phyloP scores from a whole-genome alignment of 2,797 vertebrate genomes.

The Rhynchonycteris naso region DNA sequence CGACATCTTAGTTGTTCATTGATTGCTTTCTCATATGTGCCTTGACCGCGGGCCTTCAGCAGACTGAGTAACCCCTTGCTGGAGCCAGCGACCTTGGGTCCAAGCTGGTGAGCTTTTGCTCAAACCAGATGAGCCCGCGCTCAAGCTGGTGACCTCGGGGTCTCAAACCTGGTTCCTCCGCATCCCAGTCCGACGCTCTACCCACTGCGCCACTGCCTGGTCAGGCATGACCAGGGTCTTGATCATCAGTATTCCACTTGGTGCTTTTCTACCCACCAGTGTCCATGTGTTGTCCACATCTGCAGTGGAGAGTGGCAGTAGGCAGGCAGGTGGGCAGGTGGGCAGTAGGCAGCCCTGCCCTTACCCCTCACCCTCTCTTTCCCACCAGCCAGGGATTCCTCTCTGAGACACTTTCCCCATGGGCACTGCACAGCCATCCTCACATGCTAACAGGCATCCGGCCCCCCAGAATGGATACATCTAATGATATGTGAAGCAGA shows the following conservation, averaged over 20 bases:
- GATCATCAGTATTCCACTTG: neutral
- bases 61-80: too few relatives aligned
- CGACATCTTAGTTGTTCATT: too few relatives aligned
- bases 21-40: too few relatives aligned
- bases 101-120: too few relatives aligned
- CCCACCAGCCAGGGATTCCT: neutral
- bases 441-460: neutral
- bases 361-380: neutral
- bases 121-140: too few relatives aligned
- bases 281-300: accelerated
- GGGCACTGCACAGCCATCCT: neutral
- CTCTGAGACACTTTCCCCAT: accelerated
- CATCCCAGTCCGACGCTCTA: too few relatives aligned
- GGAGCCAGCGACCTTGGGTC: too few relatives aligned
- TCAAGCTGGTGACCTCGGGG: too few relatives aligned
- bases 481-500: neutral
- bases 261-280: neutral
- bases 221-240: neutral
- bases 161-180: too few relatives aligned
- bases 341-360: neutral
- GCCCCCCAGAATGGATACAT: neutral
- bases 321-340: neutral
- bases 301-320: neutral
- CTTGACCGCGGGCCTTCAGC: too few relatives aligned
- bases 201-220: too few relatives aligned